Percentiles rank a stretch among this genome's conserved stretches.
Evolutionary conservation across 2,797 vertebrate genomes (phyloP).

Genomic region (Orientallactaga sibirica): DNA sequence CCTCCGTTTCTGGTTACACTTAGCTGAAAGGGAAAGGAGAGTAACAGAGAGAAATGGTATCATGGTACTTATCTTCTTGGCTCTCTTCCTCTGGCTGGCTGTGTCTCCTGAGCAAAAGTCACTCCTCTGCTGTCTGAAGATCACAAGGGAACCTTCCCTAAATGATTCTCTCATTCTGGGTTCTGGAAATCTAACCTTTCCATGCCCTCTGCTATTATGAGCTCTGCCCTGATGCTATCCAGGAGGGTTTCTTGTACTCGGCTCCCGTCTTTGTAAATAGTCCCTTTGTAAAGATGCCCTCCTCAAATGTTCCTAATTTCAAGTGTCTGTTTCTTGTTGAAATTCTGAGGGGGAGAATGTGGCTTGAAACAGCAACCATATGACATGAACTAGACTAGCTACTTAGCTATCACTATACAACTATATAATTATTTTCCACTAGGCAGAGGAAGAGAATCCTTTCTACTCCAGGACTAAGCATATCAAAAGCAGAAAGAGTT

Average conservation of each 20-base stretch:
- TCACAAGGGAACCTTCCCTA: not conserved
- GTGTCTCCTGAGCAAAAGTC: not conserved
- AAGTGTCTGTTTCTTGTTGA: conserved; percentile 39
- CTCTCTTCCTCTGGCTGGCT: not conserved
- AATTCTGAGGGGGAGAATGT: not conserved
- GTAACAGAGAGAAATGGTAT: not conserved
- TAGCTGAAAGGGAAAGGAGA: not conserved
- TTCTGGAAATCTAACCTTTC: not conserved
- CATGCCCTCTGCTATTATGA: not conserved
- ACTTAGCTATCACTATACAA: not conserved
- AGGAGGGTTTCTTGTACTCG: not conserved
- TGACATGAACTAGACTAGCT: conserved; percentile 7
- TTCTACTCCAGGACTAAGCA: not conserved
- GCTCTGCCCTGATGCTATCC: not conserved
- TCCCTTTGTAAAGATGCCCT: conserved; percentile 26
- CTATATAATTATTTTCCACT: not conserved
- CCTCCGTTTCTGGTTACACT: not conserved
- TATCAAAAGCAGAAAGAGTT: conserved; percentile 21
- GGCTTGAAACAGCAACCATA: conserved; percentile 42
- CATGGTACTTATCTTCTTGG: not conserved
- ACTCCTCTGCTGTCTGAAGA: conserved; percentile 9
- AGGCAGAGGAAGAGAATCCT: not conserved
- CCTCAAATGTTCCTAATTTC: conserved; percentile 16
- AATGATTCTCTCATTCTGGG: not conserved
- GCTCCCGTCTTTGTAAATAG: not conserved